phyloP scores from a whole-genome alignment of 2,113 vertebrate genomes.

The Brachypteracias leptosomus region DNA sequence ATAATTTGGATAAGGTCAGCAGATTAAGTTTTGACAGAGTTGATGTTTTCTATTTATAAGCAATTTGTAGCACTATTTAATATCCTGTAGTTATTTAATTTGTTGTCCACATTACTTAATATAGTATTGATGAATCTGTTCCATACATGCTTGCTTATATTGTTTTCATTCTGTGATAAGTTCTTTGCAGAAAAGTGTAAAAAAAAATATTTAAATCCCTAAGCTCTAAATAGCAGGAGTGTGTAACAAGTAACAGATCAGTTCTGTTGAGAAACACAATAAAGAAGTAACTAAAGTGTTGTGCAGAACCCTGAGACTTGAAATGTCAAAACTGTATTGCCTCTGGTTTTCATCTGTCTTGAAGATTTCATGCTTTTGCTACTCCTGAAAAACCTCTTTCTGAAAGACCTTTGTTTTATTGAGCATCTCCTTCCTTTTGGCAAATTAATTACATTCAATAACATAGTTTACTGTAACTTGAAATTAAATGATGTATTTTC shows the following conservation, averaged over 20 bases:
- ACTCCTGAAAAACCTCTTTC: background rate
- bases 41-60: background rate
- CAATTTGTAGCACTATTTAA: background rate
- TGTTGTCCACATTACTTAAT: background rate
- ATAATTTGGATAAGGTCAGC: background rate
- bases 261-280: background rate
- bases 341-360: background rate
- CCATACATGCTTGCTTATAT: background rate
- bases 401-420: background rate
- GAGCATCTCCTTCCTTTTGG: background rate
- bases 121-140: background rate
- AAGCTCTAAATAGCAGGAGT: background rate
- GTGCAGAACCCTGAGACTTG: background rate
- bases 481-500: background rate
- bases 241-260: background rate
- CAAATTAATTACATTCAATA: background rate
- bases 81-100: background rate
- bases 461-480: background rate
- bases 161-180: background rate
- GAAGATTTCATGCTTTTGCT: background rate
- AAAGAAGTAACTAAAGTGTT: background rate
- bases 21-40: background rate
- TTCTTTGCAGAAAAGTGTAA: background rate
- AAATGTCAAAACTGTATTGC: background rate
- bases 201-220: background rate